Percentiles rank a stretch among this genome's conserved stretches.
Evolutionary conservation across 1,140 invertebrate genomes (phyloP).

Genomic region (Drosophila burlai): DNA sequence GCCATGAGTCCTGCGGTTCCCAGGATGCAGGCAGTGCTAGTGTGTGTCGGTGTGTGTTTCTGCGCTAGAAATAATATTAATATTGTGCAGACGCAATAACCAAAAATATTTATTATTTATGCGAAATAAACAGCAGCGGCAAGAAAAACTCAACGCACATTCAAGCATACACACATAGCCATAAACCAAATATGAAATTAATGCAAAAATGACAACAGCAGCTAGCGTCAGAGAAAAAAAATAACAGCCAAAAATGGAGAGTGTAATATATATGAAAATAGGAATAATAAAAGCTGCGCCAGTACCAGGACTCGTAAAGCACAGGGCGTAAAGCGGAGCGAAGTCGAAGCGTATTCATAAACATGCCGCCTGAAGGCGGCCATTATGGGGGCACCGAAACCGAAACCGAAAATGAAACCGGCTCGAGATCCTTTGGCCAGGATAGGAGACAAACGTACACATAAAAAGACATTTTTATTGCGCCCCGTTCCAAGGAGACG

Average conservation of each 20-base stretch:
- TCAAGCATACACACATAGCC: constrained; percentile 16
- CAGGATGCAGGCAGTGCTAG: constrained; percentile 55
- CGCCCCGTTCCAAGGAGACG: constrained; percentile 40
- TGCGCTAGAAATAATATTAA: constrained; percentile 76
- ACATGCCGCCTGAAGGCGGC: constrained; percentile 41
- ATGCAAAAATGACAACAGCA: constrained; percentile 83
- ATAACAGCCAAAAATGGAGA: constrained; percentile 46
- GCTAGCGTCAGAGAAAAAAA: constrained; percentile 36
- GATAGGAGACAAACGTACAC: constrained; percentile 48
- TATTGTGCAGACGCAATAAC: constrained; percentile 81
- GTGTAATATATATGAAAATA: constrained; percentile 46
- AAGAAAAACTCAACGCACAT: constrained; percentile 56
- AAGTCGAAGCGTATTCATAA: constrained; percentile 52
- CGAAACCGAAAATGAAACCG: constrained; percentile 47
- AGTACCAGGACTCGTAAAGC: constrained; percentile 46
- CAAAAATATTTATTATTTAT: constrained; percentile 84
- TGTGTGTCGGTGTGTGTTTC: constrained; percentile 13
- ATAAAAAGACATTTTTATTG: constrained; percentile 82
- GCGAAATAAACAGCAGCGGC: constrained; percentile 78
- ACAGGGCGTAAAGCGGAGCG: constrained; percentile 32
- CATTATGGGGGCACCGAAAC: constrained; percentile 40
- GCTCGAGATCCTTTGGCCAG: constrained; percentile 50
- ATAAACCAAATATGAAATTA: constrained; percentile 79
- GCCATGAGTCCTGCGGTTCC: constrained; percentile 60
- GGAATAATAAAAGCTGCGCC: constrained; percentile 58